Evolutionary conservation across 2,113 vertebrate genomes (phyloP).

Genomic region (Podarcis muralis): DNA sequence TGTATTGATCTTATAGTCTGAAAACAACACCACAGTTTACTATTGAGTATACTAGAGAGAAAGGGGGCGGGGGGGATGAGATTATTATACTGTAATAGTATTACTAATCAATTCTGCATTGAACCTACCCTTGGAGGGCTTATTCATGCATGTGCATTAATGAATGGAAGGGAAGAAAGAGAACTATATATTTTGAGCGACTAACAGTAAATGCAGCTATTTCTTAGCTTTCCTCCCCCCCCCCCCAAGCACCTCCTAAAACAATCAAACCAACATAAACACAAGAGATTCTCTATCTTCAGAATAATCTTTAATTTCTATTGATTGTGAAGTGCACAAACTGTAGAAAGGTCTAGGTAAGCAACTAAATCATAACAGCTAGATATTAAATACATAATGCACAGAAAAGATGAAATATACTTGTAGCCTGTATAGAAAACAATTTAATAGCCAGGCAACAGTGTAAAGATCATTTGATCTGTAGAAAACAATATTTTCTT

Average conservation of each 20-base stretch:
- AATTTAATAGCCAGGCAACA: not conserved
- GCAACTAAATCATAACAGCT: not conserved
- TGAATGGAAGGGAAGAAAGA: not conserved
- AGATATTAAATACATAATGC: slow-evolving; percentile 10
- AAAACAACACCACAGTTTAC: slow-evolving; percentile 27
- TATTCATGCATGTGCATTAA: slow-evolving; percentile 27
- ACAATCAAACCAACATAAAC: not conserved
- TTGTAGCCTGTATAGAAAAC: not conserved
- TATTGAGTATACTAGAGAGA: slow-evolving; percentile 11
- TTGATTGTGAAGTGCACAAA: not conserved
- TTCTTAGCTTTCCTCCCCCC: not conserved
- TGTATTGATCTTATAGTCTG: slow-evolving; percentile 22
- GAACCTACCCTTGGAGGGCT: slow-evolving; percentile 19
- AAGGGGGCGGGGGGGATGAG: not conserved
- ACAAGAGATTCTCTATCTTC: not conserved
- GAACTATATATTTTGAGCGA: not conserved
- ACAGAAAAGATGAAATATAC: not conserved
- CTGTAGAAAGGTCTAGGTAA: not conserved
- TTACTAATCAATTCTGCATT: slow-evolving; percentile 18
- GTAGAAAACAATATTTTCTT: not conserved
- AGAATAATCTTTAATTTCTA: slow-evolving; percentile 12
- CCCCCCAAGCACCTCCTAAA: not conserved
- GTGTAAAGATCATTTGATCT: not conserved
- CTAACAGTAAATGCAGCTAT: slow-evolving; percentile 18
- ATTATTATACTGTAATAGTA: slow-evolving; percentile 34